Evolutionary conservation across 2,113 vertebrate genomes (phyloP).

Genomic region (Myxocyprinus asiaticus): DNA sequence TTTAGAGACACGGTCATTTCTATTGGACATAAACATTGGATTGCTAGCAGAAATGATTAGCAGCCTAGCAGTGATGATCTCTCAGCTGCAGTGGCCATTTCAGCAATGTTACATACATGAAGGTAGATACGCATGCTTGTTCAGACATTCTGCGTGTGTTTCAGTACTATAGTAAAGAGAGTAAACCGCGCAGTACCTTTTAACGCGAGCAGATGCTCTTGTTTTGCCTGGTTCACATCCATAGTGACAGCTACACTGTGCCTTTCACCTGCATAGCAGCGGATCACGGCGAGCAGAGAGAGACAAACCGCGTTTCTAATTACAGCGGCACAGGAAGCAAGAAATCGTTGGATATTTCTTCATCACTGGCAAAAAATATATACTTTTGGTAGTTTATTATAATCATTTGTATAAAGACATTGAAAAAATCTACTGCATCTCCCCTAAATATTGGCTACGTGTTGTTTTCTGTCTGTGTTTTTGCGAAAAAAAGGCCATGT

Average conservation of each 20-base stretch:
- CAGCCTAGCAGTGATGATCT: not conserved
- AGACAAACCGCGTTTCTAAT: conserved; percentile 3
- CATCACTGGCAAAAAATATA: no score
- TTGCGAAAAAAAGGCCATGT: no score
- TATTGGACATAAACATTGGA: no score
- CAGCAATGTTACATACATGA: not conserved
- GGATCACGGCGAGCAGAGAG: conserved; percentile 22
- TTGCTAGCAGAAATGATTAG: not conserved
- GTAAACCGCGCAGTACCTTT: conserved; percentile 80
- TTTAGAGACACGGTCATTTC: no score
- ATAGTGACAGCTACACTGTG: conserved; percentile 66
- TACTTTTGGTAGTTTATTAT: no score
- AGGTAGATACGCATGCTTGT: not conserved
- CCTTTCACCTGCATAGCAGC: conserved; percentile 58
- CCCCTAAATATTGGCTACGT: no score
- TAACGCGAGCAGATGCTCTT: conserved; percentile 92
- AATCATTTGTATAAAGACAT: no score
- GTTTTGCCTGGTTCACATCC: conserved; percentile 93
- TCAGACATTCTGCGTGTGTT: not conserved
- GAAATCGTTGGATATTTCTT: no score
- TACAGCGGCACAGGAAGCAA: no score
- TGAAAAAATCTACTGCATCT: no score
- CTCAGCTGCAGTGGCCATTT: not conserved
- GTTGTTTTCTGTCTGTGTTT: no score
- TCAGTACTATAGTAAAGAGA: not conserved